Conservation (phyloP, 2,888 invertebrate species). For the Eulithis prunata region DNA sequence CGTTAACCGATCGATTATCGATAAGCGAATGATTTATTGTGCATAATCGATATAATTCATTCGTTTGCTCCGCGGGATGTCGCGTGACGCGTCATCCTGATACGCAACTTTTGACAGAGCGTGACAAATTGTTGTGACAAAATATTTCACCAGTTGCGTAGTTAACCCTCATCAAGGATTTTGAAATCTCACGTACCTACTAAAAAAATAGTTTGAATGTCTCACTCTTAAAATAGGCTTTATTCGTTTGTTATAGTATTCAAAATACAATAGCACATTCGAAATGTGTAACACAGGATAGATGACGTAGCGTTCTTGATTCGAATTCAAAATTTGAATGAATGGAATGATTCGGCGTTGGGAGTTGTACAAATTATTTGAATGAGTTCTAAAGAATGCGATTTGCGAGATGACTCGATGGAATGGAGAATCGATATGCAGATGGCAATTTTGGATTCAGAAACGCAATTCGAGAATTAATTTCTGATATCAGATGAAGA, state of each 20-base stretch:
- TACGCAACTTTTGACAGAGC: constrained; percentile 73
- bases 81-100: constrained; percentile 67
- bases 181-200: constrained; percentile 42
- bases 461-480: constrained; percentile 40
- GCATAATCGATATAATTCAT: constrained; percentile 78
- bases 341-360: constrained; percentile 56
- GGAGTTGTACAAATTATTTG: constrained; percentile 48
- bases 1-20: constrained; percentile 74
- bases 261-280: constrained; percentile 21
- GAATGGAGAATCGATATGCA: constrained; percentile 38
- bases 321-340: constrained; percentile 67
- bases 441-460: constrained; percentile 35
- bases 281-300: constrained; percentile 36
- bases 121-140: constrained; percentile 84
- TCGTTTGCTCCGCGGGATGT: constrained; percentile 62
- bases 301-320: constrained; percentile 48
- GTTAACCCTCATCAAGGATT: constrained; percentile 62
- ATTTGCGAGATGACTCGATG: constrained; percentile 41
- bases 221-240: constrained; percentile 1
- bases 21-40: constrained; percentile 76
- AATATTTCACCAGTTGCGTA: constrained; percentile 83
- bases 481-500: constrained; percentile 38
- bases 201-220: constrained; percentile 17
- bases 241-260: constrained; percentile 21
- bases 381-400: constrained; percentile 35